Conservation (phyloP, 1,140 invertebrate species). For the Drosophila nasuta region DNA sequence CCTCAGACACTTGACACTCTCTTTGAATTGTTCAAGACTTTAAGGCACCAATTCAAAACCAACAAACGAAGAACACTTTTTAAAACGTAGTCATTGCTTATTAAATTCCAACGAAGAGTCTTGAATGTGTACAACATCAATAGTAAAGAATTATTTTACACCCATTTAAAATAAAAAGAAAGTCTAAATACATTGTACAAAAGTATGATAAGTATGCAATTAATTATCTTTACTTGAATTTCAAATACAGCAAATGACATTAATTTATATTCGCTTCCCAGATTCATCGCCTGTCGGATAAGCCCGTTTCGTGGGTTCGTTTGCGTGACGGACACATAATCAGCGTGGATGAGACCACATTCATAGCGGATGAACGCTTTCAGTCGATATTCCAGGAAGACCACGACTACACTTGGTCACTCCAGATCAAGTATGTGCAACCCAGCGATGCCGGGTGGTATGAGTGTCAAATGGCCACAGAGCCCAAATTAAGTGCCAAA, state of each 20-base stretch:
- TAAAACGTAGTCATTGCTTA: neutral
- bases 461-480: constrained; percentile 91
- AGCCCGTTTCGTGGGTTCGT: constrained; percentile 96
- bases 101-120: neutral
- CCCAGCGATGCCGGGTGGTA: constrained; percentile 88
- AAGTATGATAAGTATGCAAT: too few species aligned
- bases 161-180: too few species aligned
- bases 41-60: neutral
- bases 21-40: too few species aligned
- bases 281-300: constrained; percentile 93
- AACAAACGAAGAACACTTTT: neutral
- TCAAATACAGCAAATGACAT: too few species aligned
- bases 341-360: constrained; percentile 92
- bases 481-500: constrained; percentile 89
- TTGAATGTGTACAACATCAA: neutral
- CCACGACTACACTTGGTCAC: constrained; percentile 93
- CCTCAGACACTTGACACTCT: neutral
- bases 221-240: too few species aligned
- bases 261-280: constrained; percentile 53
- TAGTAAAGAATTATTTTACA: too few species aligned
- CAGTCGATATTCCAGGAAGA: constrained; percentile 92
- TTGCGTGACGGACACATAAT: constrained; percentile 94
- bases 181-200: too few species aligned
- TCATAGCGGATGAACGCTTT: constrained; percentile 95
- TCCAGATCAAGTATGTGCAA: constrained; percentile 90